Evolutionary conservation across 2,888 invertebrate species (phyloP), one percentile per base, ranked within the genome.

Genomic region (Drosophila vallismaia): DNA sequence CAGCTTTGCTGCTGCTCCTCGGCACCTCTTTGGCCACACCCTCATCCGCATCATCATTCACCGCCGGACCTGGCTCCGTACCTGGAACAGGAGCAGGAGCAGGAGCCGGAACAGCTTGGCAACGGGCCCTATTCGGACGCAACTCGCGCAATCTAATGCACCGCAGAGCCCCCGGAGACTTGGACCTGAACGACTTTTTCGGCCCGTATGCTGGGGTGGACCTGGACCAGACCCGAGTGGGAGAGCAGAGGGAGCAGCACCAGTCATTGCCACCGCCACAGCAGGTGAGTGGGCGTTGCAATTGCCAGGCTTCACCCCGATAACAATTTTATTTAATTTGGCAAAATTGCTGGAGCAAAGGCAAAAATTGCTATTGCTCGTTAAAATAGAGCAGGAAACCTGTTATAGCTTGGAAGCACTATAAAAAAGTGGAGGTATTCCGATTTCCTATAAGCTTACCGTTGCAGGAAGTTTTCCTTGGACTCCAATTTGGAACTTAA

Each of bases 121-220:
- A 96, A 19, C 96, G 96, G 0, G 93, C 75, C 4, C 55, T 96
- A 28, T 97, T 96, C 92, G 97, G 96, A 92, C 94, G 97, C 75
- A 96, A 96, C 92, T 96, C 95, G 86, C 96, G 96, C 24, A 88
- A 86, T 63, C 72, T 86, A 54, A 66, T 79, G 58, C 82, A 71
- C 19, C 88, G 60, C 14, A 42, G 56, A 19, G 53, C 33, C n/a
- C 31, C 49, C 4, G 56, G 62, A 1, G 70, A 68, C n/a, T 14
- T 33, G 53, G 40, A 51, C 26, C 77, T 73, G 36, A 74, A 75
- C 53, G 84, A 86, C 12, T 88, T 68, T 28, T 77, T 71, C 55
- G 68, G 52, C 7, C 64, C 66, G 0, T 82, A 55, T 50, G 40
- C 51, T 28, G 44, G 53, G 40, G 28, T 44, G 55, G 68, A 75